Base-by-base conservation (phyloP, 30 jellyfish, hydroid and myxozoan species). In the Pseudorhiza aurosa region DNA sequence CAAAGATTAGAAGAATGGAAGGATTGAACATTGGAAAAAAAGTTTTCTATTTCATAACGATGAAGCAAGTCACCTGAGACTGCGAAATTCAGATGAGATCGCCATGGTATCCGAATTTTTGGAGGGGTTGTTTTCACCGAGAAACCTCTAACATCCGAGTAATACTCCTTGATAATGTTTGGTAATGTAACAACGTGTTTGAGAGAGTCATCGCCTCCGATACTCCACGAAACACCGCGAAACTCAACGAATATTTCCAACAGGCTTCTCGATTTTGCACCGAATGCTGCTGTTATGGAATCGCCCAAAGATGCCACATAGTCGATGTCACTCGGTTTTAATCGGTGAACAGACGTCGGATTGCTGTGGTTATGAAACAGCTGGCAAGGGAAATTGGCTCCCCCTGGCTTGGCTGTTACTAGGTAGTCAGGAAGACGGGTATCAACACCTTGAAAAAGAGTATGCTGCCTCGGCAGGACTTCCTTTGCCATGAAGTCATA, bases 161-260 rank as follows among this genome's bases (percentile, higher is more conserved):
- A 83, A 56, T 89, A 89, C 59, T 89, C 88, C 59, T 76, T 82
- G n/a, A 89, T 25, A 29, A 89, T 74, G 42, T 89, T 89, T 47
- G 97, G 97, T 59, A 89, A 55, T 8, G 97, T 89, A 37, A 76
- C 78, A 22, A 60, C 91, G n/a, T 63, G 57, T 11, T 55, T 28
- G 14, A 89, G 55, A 28, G 88, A 15, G 6, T 75, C 56, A 44
- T 89, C 97, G 4, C 97, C 97, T 2, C 97, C 97, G 19, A 89
- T 82, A 84, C 96, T 81, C 97, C 97, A 89, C 27, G 97, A 81
- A 12, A 89, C 64, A 36, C 97, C 97, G 9, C 95, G 91, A 45
- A 27, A 89, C 29, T 89, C 97, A 21, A 57, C 46, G 79, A 89
- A 89, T 18, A 89, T 46, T 1, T 82, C 88, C 18, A 89, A 31